Evolutionary conservation across 2,797 vertebrate genomes (phyloP).

Genomic region (Silurus lanzhouensis): DNA sequence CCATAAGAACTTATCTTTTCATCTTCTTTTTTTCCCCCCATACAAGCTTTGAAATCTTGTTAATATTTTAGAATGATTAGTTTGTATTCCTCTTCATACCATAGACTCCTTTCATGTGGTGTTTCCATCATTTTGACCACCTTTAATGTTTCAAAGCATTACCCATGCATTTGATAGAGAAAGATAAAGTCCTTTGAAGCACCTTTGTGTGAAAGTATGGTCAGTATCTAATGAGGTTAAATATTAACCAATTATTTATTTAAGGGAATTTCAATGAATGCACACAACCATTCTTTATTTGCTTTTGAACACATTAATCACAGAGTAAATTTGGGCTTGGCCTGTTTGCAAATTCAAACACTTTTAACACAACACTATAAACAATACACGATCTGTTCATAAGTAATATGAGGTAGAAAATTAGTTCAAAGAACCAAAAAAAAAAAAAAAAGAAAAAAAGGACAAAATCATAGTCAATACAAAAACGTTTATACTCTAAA

Average conservation of each 20-base stretch:
- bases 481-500: constrained; percentile 2
- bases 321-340: constrained; percentile 63
- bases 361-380: constrained; percentile 73
- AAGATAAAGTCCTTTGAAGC: constrained; percentile 44
- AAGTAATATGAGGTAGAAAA: constrained; percentile 15
- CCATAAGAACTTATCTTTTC: not conserved
- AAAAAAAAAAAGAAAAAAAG: not conserved
- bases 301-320: constrained; percentile 71
- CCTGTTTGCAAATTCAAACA: constrained; percentile 62
- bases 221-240: constrained; percentile 53
- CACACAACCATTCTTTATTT: constrained; percentile 62
- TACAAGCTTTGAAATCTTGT: not conserved
- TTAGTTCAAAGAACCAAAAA: not conserved
- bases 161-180: constrained; percentile 25
- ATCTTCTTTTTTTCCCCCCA: not conserved
- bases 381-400: constrained; percentile 65
- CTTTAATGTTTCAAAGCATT: constrained; percentile 32
- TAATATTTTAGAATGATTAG: constrained; percentile 16
- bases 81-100: not conserved
- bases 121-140: constrained; percentile 18
- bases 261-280: constrained; percentile 55
- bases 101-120: constrained; percentile 30
- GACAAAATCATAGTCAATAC: not conserved
- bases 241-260: constrained; percentile 60
- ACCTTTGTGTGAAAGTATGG: constrained; percentile 45